Conservation (phyloP, 2,888 invertebrate species). For the Macaria notata region DNA sequence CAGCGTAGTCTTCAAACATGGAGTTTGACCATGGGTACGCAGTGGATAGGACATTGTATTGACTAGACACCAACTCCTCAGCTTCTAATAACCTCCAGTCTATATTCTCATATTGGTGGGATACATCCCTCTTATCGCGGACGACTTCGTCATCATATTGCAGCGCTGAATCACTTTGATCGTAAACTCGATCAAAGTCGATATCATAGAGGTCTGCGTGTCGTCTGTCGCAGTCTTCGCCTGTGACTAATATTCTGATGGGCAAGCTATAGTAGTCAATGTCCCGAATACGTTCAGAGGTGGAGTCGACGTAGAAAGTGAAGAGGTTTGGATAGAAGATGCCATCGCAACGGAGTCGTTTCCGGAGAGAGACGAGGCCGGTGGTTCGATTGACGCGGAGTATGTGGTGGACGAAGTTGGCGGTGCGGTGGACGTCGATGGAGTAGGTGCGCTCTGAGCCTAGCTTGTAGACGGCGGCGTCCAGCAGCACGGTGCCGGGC, state of each 20-base stretch:
- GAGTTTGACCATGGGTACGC: constrained; percentile 80
- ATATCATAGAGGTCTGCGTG: constrained; percentile 83
- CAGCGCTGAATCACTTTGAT: constrained; percentile 71
- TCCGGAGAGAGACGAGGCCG: constrained; percentile 88
- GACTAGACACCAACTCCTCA: constrained; percentile 73
- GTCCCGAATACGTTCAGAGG: constrained; percentile 88
- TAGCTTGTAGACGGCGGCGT: constrained; percentile 90
- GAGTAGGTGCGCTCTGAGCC: constrained; percentile 90
- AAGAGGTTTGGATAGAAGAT: constrained; percentile 92
- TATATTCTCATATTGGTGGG: constrained; percentile 55
- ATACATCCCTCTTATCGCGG: constrained; percentile 67
- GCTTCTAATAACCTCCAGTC: constrained; percentile 77
- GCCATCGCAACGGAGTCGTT: constrained; percentile 89
- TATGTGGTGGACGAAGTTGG: constrained; percentile 90
- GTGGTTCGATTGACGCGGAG: constrained; percentile 88
- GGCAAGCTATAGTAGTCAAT: constrained; percentile 93
- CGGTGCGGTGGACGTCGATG: constrained; percentile 91
- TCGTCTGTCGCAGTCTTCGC: constrained; percentile 86
- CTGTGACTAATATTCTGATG: constrained; percentile 88
- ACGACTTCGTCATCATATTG: constrained; percentile 69
- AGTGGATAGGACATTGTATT: constrained; percentile 72
- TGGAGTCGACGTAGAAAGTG: constrained; percentile 93
- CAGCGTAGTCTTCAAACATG: constrained; percentile 76
- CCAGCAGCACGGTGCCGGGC: constrained; percentile 87
- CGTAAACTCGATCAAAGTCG: constrained; percentile 81